These are phyloP conservation scores for Blastobasis adustella DNA, from an alignment of 2,888 invertebrate genomes.

Conservation along the genomic window DNA sequence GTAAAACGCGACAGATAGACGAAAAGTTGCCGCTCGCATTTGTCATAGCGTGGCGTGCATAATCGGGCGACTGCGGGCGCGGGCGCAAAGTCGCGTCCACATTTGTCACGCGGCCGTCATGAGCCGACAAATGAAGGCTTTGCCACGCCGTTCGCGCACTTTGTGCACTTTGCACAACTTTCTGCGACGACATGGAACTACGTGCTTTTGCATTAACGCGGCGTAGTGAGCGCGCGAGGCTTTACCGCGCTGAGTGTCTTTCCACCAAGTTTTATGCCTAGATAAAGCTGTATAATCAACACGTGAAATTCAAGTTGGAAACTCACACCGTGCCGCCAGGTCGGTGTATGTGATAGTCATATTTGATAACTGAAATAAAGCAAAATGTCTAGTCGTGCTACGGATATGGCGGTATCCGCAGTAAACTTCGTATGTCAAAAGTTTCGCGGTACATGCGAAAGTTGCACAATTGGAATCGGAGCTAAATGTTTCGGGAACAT, in stretches of 20 bases:
- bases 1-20: constrained; percentile 25
- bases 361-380: constrained; percentile 17
- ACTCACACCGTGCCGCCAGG: constrained; percentile 19
- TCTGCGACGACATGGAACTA: constrained; percentile 66
- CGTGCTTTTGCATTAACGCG: constrained; percentile 70
- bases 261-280: constrained; percentile 59
- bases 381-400: constrained; percentile 11
- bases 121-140: constrained; percentile 75
- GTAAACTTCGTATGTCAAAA: constrained; percentile 12
- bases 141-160: constrained; percentile 65
- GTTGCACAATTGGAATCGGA: constrained; percentile 20
- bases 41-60: constrained; percentile 49
- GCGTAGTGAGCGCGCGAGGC: constrained; percentile 51
- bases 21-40: constrained; percentile 41
- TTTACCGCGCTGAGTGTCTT: constrained; percentile 59
- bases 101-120: constrained; percentile 72
- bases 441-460: constrained; percentile 14
- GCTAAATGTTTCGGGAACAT: constrained; percentile 27
- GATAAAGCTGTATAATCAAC: constrained; percentile 63
- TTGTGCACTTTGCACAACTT: constrained; percentile 71
- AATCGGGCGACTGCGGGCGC: constrained; percentile 28
- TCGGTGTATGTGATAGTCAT: constrained; percentile 12
- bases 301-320: constrained; percentile 40
- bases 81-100: constrained; percentile 57
- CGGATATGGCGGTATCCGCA: constrained; percentile 2